Evolutionary conservation across 2,113 vertebrate genomes (phyloP).

Genomic region (Perognathus longimembris): DNA sequence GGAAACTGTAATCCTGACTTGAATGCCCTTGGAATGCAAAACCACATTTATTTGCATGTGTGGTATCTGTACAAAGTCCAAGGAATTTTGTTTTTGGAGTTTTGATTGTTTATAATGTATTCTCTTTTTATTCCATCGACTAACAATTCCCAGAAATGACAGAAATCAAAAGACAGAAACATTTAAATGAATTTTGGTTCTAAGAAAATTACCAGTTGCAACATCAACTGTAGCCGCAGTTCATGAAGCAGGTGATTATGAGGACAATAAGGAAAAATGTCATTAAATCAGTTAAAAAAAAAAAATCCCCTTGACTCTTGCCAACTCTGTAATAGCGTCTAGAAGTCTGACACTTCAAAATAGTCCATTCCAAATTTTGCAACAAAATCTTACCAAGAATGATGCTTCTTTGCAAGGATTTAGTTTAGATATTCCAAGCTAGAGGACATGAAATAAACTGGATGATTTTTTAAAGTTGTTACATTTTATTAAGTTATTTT

Average conservation of each 20-base stretch:
- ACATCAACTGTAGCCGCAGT: slow-evolving; percentile 75
- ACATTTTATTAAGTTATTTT: slow-evolving; percentile 73
- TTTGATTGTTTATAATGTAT: slow-evolving; percentile 85
- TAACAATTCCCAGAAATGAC: slow-evolving; percentile 82
- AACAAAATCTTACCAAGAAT: slow-evolving; percentile 69
- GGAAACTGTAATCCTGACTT: slow-evolving; percentile 81
- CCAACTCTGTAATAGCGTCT: slow-evolving; percentile 74
- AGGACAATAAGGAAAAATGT: slow-evolving; percentile 70
- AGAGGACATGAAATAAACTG: slow-evolving; percentile 53
- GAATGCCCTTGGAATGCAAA: slow-evolving; percentile 83
- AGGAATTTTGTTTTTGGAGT: slow-evolving; percentile 86
- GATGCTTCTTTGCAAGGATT: slow-evolving; percentile 68
- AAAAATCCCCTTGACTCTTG: slow-evolving; percentile 40
- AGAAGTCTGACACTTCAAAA: slow-evolving; percentile 75
- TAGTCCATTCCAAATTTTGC: slow-evolving; percentile 60
- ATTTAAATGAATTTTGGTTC: slow-evolving; percentile 82
- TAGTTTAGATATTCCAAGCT: slow-evolving; percentile 61
- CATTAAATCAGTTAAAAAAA: slow-evolving; percentile 79
- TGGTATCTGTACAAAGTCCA: slow-evolving; percentile 83
- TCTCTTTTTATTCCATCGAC: slow-evolving; percentile 83
- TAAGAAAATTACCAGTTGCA: slow-evolving; percentile 81
- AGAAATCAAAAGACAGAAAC: slow-evolving; percentile 83
- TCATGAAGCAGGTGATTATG: slow-evolving; percentile 79
- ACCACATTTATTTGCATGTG: slow-evolving; percentile 84
- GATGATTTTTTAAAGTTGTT: slow-evolving; percentile 66